phyloP scores from a whole-genome alignment of 2,113 vertebrate species.

The Bubo bubo region DNA sequence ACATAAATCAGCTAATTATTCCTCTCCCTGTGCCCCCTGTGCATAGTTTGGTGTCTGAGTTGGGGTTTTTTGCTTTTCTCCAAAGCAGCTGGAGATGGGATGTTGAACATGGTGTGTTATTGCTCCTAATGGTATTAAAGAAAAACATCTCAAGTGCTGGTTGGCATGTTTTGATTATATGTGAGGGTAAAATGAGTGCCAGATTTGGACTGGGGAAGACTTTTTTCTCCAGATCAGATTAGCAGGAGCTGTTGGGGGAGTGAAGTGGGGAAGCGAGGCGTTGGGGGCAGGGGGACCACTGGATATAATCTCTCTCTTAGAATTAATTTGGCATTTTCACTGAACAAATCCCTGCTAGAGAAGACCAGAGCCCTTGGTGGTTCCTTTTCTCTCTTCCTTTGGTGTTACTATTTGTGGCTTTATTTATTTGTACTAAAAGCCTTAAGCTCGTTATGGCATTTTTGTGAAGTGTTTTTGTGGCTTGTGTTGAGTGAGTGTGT shows the following conservation, averaged over 20 bases:
- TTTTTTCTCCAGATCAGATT: slow-evolving; percentile 17
- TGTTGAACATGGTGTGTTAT: slow-evolving; percentile 61
- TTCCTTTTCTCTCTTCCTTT: slow-evolving; percentile 31
- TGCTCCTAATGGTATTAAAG: slow-evolving; percentile 62
- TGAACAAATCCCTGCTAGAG: neutral
- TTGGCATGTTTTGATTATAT: slow-evolving; percentile 52
- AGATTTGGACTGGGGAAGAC: slow-evolving; percentile 1
- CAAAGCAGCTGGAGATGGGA: slow-evolving; percentile 59
- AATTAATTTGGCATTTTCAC: slow-evolving; percentile 19
- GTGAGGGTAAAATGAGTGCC: slow-evolving; percentile 50
- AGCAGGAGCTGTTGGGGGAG: neutral
- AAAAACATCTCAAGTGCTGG: slow-evolving; percentile 44
- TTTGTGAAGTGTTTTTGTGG: slow-evolving; percentile 41
- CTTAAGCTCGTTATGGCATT: slow-evolving; percentile 27
- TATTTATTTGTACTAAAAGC: slow-evolving; percentile 60
- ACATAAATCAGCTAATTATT: slow-evolving; percentile 34
- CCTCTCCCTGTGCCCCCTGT: neutral
- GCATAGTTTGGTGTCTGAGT: slow-evolving; percentile 5
- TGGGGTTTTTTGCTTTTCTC: slow-evolving; percentile 45
- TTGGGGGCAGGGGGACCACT: neutral
- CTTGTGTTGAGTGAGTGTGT: slow-evolving; percentile 55
- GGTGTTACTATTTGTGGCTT: slow-evolving; percentile 59
- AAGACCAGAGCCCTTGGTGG: slow-evolving; percentile 8
- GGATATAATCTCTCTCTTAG: neutral
- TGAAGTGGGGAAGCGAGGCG: neutral